Percentiles rank a stretch among this genome's conserved stretches.
Conservation (phyloP, 2,797 vertebrate species). For the Ctenopoma multispine region DNA sequence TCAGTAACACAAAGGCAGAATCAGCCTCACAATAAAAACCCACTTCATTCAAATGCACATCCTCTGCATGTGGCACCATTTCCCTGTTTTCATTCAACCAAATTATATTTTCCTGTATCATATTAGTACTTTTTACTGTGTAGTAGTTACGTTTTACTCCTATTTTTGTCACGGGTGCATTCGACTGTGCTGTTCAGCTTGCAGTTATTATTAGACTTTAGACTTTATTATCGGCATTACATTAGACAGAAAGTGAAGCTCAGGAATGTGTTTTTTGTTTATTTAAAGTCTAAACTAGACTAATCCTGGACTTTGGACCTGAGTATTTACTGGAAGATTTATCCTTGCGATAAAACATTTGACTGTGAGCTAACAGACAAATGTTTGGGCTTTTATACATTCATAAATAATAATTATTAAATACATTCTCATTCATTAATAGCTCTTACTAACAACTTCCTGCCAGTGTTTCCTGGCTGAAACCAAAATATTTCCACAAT, state of each 20-base stretch:
- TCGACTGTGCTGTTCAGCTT: background rate
- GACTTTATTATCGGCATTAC: background rate
- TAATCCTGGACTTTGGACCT: slow-evolving; percentile 41
- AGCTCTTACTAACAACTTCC: background rate
- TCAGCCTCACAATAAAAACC: background rate
- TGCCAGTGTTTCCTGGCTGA: background rate
- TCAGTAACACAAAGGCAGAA: background rate
- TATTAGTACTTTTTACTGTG: background rate
- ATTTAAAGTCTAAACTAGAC: slow-evolving; percentile 27
- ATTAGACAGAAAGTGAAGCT: background rate
- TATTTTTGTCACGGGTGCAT: background rate
- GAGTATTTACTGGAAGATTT: slow-evolving; percentile 37
- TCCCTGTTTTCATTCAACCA: background rate
- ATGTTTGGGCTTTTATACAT: background rate
- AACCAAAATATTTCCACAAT: background rate
- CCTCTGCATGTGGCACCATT: background rate
- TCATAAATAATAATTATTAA: no score
- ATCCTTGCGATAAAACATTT: slow-evolving; percentile 25
- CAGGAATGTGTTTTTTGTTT: slow-evolving; percentile 31
- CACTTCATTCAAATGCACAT: background rate
- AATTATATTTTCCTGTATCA: background rate
- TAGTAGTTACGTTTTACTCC: no score
- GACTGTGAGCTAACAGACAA: slow-evolving; percentile 12
- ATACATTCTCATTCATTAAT: background rate
- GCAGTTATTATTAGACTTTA: background rate